Evolutionary conservation across 2,888 invertebrate species (phyloP).

Genomic region (Drymonia ruficornis): DNA sequence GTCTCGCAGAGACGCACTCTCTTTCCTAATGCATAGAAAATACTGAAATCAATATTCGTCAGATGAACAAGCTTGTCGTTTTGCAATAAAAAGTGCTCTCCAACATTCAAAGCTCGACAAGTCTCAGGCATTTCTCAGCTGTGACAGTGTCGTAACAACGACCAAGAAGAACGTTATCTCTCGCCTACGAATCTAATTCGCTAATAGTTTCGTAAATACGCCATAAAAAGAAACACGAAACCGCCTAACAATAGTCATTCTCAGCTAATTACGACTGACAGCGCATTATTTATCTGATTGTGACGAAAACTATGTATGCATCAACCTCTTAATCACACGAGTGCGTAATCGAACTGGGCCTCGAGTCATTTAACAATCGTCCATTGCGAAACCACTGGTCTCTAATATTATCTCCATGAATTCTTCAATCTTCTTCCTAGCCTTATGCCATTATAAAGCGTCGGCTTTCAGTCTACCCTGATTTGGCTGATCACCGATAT

Average conservation of each 20-base stretch:
- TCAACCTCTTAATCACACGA: constrained; percentile 19
- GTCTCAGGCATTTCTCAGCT: not conserved
- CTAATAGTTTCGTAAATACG: constrained; percentile 29
- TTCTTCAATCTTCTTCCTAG: no score
- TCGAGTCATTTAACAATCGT: no score
- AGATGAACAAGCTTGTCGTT: no score
- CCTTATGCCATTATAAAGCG: no score
- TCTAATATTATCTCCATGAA: no score
- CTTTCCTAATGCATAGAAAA: no score
- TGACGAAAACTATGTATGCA: constrained; percentile 24
- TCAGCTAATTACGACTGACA: constrained; percentile 34
- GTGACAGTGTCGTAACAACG: not conserved
- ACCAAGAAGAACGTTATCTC: constrained; percentile 10
- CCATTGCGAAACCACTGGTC: no score
- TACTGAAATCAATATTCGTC: no score
- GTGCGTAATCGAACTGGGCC: constrained; percentile 35
- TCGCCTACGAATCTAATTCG: constrained; percentile 12
- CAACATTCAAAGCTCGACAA: not conserved
- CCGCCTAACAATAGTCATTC: constrained; percentile 36
- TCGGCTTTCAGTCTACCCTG: no score
- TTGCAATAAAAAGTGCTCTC: not conserved
- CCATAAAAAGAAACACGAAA: constrained; percentile 22
- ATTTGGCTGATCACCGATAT: no score
- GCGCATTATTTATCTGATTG: constrained; percentile 26
- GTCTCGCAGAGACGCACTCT: no score